Base-by-base conservation (phyloP, 2,797 vertebrate species). In the Melanotaenia boesemani region DNA sequence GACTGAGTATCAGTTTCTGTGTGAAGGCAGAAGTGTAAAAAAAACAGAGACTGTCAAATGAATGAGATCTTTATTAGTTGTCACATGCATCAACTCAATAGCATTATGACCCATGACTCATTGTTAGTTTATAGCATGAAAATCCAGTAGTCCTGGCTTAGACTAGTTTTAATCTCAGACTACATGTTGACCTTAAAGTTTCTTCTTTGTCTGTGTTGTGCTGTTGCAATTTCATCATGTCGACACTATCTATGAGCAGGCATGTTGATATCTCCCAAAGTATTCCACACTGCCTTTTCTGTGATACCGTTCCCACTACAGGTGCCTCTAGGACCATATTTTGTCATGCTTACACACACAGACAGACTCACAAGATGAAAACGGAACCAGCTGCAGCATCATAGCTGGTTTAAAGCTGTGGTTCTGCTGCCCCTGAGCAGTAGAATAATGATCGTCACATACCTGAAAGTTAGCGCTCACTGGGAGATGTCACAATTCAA, bases 401-500 rank as follows among this genome's bases (percentile, higher is more conserved):
- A 39, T 8, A 2, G 34, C 32, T 52, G 55, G 24, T 50, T 61
- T 79, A 24, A 64, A 70, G 5, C 6, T 68, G 54, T 70, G 59
- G 61, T 50, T n/a, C 32, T 46, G 20, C 77, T 78, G 36, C 69
- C 63, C 63, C 63, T 68, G 55, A 87, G 78, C 67, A 65, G 67
- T 30, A 60, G 67, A 70, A 78, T 81, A 80, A 83, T 72, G 56
- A 87, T 90, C 74, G 68, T 63, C 73, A 72, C 18, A 65, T 67
- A 34, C 36, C 72, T 83, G 76, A 73, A 70, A 74, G 75, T 80
- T 73, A 67, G 72, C 54, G 70, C 67, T 46, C 39, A 59, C 37
- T 48, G 41, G 2, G 32, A 61, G 50, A 68, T 70, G 74, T 80
- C 84, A 69, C 28, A 48, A 50, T 57, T 41, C 71, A 66, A 39